Evolutionary conservation across 2,888 invertebrate species (phyloP), one percentile per base, ranked within the genome.

Genomic region (Dicycla oo): DNA sequence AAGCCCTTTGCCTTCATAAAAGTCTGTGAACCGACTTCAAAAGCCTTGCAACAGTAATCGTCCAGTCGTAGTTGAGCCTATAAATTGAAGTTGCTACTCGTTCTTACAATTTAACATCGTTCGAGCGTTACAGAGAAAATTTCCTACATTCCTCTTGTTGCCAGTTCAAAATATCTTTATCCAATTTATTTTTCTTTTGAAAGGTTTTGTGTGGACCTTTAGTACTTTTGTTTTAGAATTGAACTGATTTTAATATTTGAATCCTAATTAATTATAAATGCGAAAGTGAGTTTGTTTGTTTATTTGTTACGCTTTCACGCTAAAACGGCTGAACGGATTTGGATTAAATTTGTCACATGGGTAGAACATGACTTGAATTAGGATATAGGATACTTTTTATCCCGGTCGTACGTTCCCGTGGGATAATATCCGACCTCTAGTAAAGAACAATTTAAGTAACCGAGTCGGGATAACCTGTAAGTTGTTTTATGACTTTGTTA

Each of bases 141-240:
- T 90, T 86, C 80, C 84, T 69, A 80, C 82, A 85, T 82, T 87
- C 73, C 84, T 79, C 84, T 77, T 80, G 86, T 84, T 87, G 80
- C 87, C 86, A 73, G 90, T 91, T 91, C 88, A 89, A 90, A 93
- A 93, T 93, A 93, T 92, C 91, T 90, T 91, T 88, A 92, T 91
- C 91, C 91, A 91, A 92, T 94, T 92, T 92, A 90, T 78, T 77
- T 83, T 86, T 85, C 65, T 80, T 53, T 53, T 56, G 38, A 20
- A 53, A 67, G 45, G 63, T 56, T 82, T 73, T 62, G 67, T 64
- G 23, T 60, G 38, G 23, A n/a, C 34, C 45, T 49, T 2, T 11
- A 49, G 51, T 26, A 30, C 54, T 71, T 38, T 43, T n/a, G 6
- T 47, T 80, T n/a, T 18, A 13, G 26, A 60, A 78, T 78, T 43